A percentile compares a stretch with the other conserved stretches of the same genome.
These are phyloP conservation scores for Grammomys dolichurus DNA, from an alignment of 2,113 vertebrate species.

Conservation along the genomic window DNA sequence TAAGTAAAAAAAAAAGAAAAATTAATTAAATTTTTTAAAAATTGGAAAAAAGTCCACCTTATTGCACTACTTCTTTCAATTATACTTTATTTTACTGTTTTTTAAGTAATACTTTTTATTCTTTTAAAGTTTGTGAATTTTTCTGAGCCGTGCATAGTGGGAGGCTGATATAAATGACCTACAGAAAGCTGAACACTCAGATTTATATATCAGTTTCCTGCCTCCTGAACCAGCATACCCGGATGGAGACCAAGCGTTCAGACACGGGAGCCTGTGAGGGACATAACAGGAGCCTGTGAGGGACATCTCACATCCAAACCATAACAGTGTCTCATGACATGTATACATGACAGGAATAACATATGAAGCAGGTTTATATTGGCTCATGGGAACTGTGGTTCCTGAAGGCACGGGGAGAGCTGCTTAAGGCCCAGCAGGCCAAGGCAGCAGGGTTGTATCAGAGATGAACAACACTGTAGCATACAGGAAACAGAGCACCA, in stretches of 20 bases:
- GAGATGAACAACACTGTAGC: not conserved
- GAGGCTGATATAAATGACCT: not conserved
- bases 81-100: not conserved
- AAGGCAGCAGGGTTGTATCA: not conserved
- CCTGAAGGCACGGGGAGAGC: not conserved
- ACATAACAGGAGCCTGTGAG: not conserved
- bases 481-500: not conserved
- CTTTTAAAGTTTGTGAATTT: not conserved
- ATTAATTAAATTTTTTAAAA: too few relatives aligned
- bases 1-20: too few relatives aligned
- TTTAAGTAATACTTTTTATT: not conserved
- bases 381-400: not conserved
- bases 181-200: not conserved
- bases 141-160: not conserved
- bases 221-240: not conserved
- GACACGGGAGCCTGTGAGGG: not conserved
- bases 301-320: not conserved
- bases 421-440: not conserved
- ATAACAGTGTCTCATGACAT: not conserved
- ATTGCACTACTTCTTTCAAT: not conserved
- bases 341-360: not conserved
- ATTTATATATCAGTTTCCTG: not conserved
- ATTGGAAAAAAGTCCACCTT: not conserved
- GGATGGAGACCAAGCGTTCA: not conserved
- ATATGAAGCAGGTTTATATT: not conserved